These are phyloP conservation scores for Allolobophora icterica DNA, from an alignment of 2,888 invertebrate species.

Conservation along the genomic window DNA sequence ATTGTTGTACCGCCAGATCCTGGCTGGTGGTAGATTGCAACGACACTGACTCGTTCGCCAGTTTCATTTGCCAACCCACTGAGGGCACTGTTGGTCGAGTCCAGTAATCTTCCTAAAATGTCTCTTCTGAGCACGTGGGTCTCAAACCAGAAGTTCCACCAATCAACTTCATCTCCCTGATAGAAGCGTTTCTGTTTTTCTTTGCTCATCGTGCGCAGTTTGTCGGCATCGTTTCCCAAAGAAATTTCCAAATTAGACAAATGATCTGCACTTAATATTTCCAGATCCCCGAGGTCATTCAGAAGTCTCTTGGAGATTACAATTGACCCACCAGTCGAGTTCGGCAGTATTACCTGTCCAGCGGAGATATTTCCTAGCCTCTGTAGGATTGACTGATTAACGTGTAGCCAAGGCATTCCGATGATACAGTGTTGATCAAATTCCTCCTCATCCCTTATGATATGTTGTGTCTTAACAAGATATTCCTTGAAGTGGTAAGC, in stretches of 20 bases:
- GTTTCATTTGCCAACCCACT: slow-evolving; percentile 34
- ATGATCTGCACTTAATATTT: slow-evolving; percentile 49
- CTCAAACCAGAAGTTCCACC: slow-evolving; percentile 54
- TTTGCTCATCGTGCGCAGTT: too few relatives aligned
- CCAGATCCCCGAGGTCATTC: slow-evolving; percentile 49
- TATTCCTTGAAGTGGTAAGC: slow-evolving; percentile 45
- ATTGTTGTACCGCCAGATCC: slow-evolving; percentile 56
- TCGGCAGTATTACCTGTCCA: slow-evolving; percentile 45
- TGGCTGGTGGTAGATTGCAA: slow-evolving; percentile 53
- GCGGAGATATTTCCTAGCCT: too few relatives aligned
- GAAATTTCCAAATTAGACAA: slow-evolving; percentile 14
- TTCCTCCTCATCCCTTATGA: background rate
- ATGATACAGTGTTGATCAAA: background rate
- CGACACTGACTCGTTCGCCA: slow-evolving; percentile 46
- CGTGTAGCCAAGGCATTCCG: slow-evolving; percentile 53
- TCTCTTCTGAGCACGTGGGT: slow-evolving; percentile 49
- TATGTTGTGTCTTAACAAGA: background rate
- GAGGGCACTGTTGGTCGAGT: background rate
- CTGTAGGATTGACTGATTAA: slow-evolving; percentile 36
- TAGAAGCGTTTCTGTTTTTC: slow-evolving; percentile 42
- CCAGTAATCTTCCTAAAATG: background rate
- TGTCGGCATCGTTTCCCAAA: too few relatives aligned
- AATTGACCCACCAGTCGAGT: slow-evolving; percentile 49
- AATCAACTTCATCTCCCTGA: slow-evolving; percentile 51
- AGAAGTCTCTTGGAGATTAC: slow-evolving; percentile 48